phyloP scores from a whole-genome alignment of 2,888 invertebrate genomes.

The Mimachlamys varia region DNA sequence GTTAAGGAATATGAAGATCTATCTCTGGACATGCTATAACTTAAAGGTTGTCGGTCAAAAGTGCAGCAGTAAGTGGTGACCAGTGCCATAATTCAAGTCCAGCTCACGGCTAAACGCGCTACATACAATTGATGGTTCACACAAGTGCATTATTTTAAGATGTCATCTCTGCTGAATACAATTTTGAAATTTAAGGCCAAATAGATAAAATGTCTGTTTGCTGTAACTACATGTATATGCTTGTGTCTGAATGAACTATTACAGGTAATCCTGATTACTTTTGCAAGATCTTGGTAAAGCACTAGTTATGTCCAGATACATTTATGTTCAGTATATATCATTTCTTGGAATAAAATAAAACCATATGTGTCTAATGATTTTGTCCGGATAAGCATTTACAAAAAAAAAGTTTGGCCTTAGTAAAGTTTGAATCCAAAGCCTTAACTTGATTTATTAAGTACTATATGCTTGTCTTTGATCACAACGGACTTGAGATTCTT shows the following conservation, averaged over 20 bases:
- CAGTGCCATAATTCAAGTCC: background rate
- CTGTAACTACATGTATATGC: background rate
- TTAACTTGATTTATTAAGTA: background rate
- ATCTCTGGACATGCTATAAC: background rate
- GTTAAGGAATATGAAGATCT: background rate
- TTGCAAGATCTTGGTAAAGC: too few relatives aligned
- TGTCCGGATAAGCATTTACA: too few relatives aligned
- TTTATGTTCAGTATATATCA: too few relatives aligned
- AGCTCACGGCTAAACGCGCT: background rate
- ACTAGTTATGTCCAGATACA: too few relatives aligned
- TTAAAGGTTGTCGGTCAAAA: background rate
- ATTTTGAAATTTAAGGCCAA: background rate
- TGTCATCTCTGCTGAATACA: background rate
- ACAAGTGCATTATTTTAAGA: background rate
- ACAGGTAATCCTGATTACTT: too few relatives aligned
- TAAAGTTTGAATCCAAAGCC: too few relatives aligned
- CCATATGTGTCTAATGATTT: too few relatives aligned
- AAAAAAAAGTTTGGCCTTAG: too few relatives aligned
- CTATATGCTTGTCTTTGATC: background rate
- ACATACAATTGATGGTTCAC: background rate
- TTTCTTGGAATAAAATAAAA: too few relatives aligned
- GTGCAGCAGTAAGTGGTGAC: background rate
- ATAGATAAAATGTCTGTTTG: background rate
- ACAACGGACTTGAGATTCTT: background rate
- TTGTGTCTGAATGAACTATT: background rate